These are phyloP conservation scores for Hecatera dysodea DNA, from an alignment of 2,888 invertebrate species.

Conservation along the genomic window DNA sequence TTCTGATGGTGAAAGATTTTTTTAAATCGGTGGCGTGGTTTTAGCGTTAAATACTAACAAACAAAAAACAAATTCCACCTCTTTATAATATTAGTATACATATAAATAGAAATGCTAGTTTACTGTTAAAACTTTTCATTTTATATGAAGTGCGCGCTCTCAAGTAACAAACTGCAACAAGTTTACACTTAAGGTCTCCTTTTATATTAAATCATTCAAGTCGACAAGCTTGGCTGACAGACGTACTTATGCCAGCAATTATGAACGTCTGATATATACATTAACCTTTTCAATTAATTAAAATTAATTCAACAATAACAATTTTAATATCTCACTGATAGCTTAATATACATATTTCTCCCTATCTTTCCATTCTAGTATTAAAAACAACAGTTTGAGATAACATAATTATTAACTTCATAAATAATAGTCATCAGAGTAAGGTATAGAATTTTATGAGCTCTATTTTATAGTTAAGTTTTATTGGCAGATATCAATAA, in stretches of 20 bases:
- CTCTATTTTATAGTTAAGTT: constrained; percentile 49
- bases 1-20: too few relatives aligned
- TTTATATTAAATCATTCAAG: constrained; percentile 21
- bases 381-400: constrained; percentile 49
- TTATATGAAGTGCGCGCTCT: constrained; percentile 5
- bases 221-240: not conserved
- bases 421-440: constrained; percentile 53
- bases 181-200: constrained; percentile 20
- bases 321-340: constrained; percentile 20
- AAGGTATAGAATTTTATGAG: constrained; percentile 52
- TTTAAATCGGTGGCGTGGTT: too few relatives aligned
- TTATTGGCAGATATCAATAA: constrained; percentile 60
- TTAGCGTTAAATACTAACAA: too few relatives aligned
- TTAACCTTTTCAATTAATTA: constrained; percentile 24
- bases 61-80: too few relatives aligned
- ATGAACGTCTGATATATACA: constrained; percentile 6
- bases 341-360: constrained; percentile 39
- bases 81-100: too few relatives aligned
- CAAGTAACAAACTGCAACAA: constrained; percentile 19
- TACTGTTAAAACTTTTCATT: constrained; percentile 13
- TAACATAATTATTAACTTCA: constrained; percentile 55
- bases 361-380: constrained; percentile 9
- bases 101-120: not conserved
- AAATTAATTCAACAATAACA: constrained; percentile 29
- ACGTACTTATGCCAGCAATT: constrained; percentile 16